These are phyloP conservation scores for Gnathonemus longibarbis DNA, from an alignment of 2,113 vertebrate species.

Conservation along the genomic window DNA sequence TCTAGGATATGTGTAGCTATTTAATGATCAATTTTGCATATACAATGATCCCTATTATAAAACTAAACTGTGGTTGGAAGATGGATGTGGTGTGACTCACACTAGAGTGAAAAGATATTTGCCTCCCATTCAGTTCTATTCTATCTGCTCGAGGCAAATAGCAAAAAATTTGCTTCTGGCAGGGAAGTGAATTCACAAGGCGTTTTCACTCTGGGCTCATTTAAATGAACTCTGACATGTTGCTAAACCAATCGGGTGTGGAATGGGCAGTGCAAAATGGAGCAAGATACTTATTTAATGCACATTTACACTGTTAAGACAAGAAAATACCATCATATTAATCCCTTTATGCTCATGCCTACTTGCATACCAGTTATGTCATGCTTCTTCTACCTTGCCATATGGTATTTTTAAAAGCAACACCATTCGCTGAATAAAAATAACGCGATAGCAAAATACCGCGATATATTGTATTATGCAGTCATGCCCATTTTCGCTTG, in stretches of 20 bases:
- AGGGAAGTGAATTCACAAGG: neutral
- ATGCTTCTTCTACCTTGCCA: neutral
- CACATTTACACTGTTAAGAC: neutral
- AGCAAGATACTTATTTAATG: neutral
- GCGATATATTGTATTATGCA: too few relatives aligned
- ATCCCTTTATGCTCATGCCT: neutral
- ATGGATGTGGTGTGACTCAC: neutral
- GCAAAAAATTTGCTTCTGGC: neutral
- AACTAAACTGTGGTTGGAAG: neutral
- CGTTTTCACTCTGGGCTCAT: neutral
- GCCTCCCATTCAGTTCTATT: neutral
- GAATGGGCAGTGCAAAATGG: neutral
- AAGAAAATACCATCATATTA: neutral
- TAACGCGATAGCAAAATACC: too few relatives aligned
- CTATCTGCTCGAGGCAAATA: neutral
- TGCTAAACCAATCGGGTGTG: neutral
- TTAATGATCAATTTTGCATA: neutral
- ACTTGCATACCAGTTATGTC: neutral
- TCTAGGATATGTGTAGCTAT: neutral
- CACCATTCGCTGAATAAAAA: neutral
- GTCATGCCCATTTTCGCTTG: too few relatives aligned
- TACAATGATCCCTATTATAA: neutral
- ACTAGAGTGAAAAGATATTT: neutral
- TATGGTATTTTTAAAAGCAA: neutral
- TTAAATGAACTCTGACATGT: neutral